These are phyloP conservation scores for Bucorvus abyssinicus DNA, from an alignment of 2,797 vertebrate genomes.

Conservation along the genomic window DNA sequence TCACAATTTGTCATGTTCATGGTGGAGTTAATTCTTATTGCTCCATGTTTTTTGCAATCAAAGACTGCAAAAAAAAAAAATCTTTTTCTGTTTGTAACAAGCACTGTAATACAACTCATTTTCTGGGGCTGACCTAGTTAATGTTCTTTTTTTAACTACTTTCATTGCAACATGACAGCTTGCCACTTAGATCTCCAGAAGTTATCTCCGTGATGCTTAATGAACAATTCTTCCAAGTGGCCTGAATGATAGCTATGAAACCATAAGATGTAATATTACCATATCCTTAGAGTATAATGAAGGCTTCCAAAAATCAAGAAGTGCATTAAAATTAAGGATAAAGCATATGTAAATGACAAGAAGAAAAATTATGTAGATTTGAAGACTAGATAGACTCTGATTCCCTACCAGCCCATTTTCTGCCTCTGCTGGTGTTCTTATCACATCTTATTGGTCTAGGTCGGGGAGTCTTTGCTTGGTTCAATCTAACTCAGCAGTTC, in stretches of 20 bases:
- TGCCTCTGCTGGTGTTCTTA: slow-evolving; percentile 13
- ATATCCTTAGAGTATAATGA: slow-evolving; percentile 29
- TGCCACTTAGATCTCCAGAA: slow-evolving; percentile 53
- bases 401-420: neutral
- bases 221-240: slow-evolving; percentile 47
- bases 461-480: slow-evolving; percentile 9
- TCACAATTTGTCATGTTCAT: neutral
- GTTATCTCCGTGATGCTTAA: slow-evolving; percentile 38
- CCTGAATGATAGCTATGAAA: slow-evolving; percentile 33
- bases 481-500: neutral
- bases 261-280: slow-evolving; percentile 5
- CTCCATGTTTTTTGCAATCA: neutral
- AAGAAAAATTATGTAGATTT: slow-evolving; percentile 19
- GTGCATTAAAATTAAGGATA: slow-evolving; percentile 25
- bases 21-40: neutral
- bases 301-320: slow-evolving; percentile 43
- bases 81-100: neutral
- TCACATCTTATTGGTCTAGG: neutral
- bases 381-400: neutral
- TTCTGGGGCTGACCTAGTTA: slow-evolving; percentile 44
- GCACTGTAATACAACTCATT: neutral
- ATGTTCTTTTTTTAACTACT: slow-evolving; percentile 50
- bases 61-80: neutral
- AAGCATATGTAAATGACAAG: slow-evolving; percentile 29
- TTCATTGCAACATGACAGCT: slow-evolving; percentile 25